Conservation (phyloP, 1,140 invertebrate genomes). For the Cecropterus lyciades region DNA sequence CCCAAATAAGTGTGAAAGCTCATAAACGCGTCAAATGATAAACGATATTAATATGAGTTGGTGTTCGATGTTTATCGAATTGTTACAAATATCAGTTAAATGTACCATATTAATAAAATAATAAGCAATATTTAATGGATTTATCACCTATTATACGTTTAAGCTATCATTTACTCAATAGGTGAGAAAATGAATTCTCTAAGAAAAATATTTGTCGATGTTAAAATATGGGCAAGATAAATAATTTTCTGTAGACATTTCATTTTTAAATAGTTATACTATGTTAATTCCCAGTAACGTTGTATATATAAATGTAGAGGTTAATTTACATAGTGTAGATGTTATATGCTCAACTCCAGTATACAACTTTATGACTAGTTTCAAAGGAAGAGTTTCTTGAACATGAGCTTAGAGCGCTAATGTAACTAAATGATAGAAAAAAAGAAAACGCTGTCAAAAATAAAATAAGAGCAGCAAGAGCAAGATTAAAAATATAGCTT, state of each 20-base stretch:
- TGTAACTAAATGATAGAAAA: too few relatives aligned
- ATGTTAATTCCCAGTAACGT: conserved; percentile 17
- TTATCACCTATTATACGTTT: conserved; percentile 20
- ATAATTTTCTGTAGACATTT: conserved; percentile 37
- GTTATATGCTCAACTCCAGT: conserved; percentile 15
- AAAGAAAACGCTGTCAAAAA: too few relatives aligned
- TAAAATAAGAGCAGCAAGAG: too few relatives aligned
- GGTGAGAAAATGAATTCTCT: conserved; percentile 18
- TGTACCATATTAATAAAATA: conserved; percentile 3
- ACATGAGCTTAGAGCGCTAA: not conserved
- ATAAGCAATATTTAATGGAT: conserved; percentile 21
- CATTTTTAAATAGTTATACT: conserved; percentile 14
- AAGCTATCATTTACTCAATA: conserved; percentile 35
- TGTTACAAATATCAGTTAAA: conserved; percentile 10
- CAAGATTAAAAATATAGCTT: not conserved
- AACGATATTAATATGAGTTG: not conserved
- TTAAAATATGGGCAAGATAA: conserved; percentile 26
- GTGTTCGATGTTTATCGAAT: conserved; percentile 26
- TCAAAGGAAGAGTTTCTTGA: not conserved
- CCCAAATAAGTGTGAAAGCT: not conserved
- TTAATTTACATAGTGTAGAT: conserved; percentile 24
- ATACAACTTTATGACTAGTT: not conserved
- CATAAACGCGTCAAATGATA: too few relatives aligned
- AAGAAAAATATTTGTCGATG: conserved; percentile 34
- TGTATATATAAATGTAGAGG: conserved; percentile 28